Conservation (phyloP, 2,797 vertebrate species). For the Naso thynnoides region DNA sequence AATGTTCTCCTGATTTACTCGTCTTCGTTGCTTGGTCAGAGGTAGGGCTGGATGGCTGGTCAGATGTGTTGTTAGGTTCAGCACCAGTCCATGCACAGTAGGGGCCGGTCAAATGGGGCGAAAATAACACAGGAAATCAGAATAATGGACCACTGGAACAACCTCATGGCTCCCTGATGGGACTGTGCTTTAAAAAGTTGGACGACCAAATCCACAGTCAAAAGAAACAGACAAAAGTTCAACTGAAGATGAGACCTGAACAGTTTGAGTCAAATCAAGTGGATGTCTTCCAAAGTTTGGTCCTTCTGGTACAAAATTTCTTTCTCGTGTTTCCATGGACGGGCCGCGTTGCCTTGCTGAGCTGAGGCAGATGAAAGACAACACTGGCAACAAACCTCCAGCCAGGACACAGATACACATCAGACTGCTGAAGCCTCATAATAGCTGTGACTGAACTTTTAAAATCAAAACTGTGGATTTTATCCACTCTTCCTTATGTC, state of each 20-base stretch:
- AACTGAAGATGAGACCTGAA: background rate
- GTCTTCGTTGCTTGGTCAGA: too few relatives aligned
- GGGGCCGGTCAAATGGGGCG: background rate
- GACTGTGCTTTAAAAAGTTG: background rate
- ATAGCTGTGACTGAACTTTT: background rate
- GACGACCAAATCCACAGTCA: background rate
- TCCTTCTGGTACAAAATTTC: background rate
- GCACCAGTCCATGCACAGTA: too few relatives aligned
- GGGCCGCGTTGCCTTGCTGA: background rate
- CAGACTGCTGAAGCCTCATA: background rate
- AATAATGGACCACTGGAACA: too few relatives aligned
- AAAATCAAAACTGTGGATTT: background rate
- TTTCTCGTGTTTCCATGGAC: background rate
- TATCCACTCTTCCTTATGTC: background rate
- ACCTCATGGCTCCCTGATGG: too few relatives aligned
- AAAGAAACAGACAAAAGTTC: background rate
- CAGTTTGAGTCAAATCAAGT: background rate
- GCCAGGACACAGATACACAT: background rate
- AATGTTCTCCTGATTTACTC: too few relatives aligned
- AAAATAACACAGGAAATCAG: too few relatives aligned
- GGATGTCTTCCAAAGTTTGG: background rate
- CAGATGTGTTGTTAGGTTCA: background rate
- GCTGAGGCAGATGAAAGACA: background rate
- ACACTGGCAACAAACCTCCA: background rate
- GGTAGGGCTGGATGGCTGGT: background rate